A percentile compares a stretch with the other conserved stretches of the same genome.
phyloP scores from a whole-genome alignment of 2,113 vertebrate species.

The Phrynocephalus versicolor region DNA sequence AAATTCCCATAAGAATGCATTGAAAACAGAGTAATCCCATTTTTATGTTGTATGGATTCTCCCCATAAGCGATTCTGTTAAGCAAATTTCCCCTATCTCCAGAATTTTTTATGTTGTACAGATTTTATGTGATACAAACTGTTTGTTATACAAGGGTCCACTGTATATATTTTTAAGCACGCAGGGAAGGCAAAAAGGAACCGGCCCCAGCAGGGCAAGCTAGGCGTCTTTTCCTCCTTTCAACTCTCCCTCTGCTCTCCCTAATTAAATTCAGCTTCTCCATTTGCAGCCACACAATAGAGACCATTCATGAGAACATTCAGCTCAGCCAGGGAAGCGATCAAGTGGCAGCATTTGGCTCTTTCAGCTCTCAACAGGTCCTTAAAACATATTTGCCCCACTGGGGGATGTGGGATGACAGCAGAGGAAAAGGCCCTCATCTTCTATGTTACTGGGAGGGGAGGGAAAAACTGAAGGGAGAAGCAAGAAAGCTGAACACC shows the following conservation, averaged over 20 bases:
- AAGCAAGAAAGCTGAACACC: background rate
- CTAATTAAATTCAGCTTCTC: constrained; percentile 73
- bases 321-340: constrained; percentile 36
- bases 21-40: no score
- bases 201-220: background rate
- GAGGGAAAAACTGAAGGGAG: background rate
- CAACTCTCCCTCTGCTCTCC: constrained; percentile 6
- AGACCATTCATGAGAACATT: constrained; percentile 65
- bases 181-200: background rate
- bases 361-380: constrained; percentile 62
- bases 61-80: no score
- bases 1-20: no score
- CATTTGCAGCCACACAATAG: constrained; percentile 62
- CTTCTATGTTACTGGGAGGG: background rate
- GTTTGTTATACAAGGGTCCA: no score
- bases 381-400: constrained; percentile 67
- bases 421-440: constrained; percentile 1
- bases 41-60: no score
- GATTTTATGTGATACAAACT: no score
- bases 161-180: background rate
- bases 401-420: constrained; percentile 11
- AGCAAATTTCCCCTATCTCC: no score
- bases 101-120: no score
- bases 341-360: constrained; percentile 56
- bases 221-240: background rate